A percentile compares a stretch with the other conserved stretches of the same genome.
phyloP scores from a whole-genome alignment of 1,140 invertebrate species.

The Berghia stephanieae region DNA sequence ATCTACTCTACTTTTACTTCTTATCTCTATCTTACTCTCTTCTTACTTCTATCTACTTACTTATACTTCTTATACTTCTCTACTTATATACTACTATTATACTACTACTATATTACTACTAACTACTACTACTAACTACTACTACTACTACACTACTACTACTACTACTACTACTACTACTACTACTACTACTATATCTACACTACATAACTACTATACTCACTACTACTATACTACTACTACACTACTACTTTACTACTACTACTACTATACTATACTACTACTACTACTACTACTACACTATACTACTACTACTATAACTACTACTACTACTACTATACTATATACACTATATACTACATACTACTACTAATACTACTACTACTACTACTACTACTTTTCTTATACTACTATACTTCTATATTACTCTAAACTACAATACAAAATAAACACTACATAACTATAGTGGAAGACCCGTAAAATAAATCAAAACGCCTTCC shows the following conservation, averaged over 20 bases:
- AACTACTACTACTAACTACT: background rate
- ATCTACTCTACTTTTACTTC: background rate
- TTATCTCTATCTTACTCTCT: background rate
- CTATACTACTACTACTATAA: no score
- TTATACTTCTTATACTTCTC: background rate
- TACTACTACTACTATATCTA: background rate
- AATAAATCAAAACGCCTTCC: no score
- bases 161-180: conserved; percentile 1
- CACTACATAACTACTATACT: background rate
- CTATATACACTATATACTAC: background rate
- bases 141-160: background rate
- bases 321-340: background rate
- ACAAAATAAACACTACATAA: no score
- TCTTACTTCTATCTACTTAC: background rate
- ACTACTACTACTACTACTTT: conserved; percentile 19
- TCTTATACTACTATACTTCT: background rate
- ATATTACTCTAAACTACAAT: no score
- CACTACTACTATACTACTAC: background rate
- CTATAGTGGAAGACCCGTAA: no score
- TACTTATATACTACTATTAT: background rate
- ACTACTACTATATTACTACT: background rate
- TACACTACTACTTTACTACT: background rate
- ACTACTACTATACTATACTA: background rate
- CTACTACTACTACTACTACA: conserved; percentile 6
- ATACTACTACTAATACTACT: background rate